Evolutionary conservation across 37 sponge, comb jelly and placozoan genomes (phyloP), one percentile per base, ranked within the genome.

Genomic region (Oscarella lobularis): DNA sequence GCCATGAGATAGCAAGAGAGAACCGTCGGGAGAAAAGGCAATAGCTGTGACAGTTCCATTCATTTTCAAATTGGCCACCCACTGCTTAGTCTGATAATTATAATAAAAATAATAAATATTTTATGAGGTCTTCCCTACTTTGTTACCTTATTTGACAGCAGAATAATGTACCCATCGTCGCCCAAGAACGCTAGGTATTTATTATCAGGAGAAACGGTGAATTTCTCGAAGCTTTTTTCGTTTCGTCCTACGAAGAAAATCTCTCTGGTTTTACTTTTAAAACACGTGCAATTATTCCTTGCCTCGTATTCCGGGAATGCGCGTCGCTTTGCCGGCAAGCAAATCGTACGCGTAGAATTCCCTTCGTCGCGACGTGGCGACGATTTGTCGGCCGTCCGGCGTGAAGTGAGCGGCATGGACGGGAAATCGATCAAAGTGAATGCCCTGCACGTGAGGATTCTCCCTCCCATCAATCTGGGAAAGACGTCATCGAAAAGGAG

Each of bases 11-110:
- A 87, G 74, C 65, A 94, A 60, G 41, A 77, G 74, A 33, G 48
- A 35, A 40, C 82, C 38, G 54, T 87, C 83, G 9, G 88, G 73
- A 40, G 91, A 79, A 41, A 94, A 94, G 3, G 86, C 68, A 31
- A 87, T 75, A 41, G 77, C 92, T 29, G 66, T 38, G 37, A 90
- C 95, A 27, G 38, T 69, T 0, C 95, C 95, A 76, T 90, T 94
- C 95, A 94, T 94, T 66, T 90, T 90, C 74, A 90, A 77, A 32
- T 90, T 87, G 36, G 76, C 84, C 30, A 94, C 54, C 91, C 91
- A 90, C 77, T 94, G 91, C 66, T 90, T 94, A 3, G 91, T 85
- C 88, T 87, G 80, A 31, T 54, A 2, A 39, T 33, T 35, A 41
- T 6, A 38, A 6, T 33, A 81, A 2, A 66, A 75, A 2, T 1